These are phyloP conservation scores for Rhyzopertha dominica DNA, from an alignment of 1,140 invertebrate genomes.

Conservation along the genomic window DNA sequence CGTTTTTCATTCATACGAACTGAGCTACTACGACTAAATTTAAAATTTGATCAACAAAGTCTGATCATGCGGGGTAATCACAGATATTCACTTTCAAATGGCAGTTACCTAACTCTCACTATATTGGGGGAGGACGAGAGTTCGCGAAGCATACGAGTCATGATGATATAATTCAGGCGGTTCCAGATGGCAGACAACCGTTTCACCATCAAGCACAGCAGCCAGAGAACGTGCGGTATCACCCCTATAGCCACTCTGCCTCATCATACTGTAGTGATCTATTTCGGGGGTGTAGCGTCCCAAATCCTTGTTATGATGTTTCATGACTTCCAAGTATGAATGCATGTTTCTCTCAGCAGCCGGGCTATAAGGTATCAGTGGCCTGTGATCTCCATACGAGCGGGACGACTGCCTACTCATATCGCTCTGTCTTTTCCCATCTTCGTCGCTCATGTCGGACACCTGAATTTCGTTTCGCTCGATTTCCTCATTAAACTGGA, in stretches of 20 bases:
- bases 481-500: slow-evolving; percentile 77
- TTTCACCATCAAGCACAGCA: slow-evolving; percentile 75
- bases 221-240: slow-evolving; percentile 62
- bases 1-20: slow-evolving; percentile 39
- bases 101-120: slow-evolving; percentile 46
- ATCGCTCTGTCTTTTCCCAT: slow-evolving; percentile 71
- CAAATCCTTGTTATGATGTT: slow-evolving; percentile 45
- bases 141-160: slow-evolving; percentile 40
- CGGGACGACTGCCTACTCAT: slow-evolving; percentile 70
- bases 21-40: slow-evolving; percentile 40
- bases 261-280: slow-evolving; percentile 47
- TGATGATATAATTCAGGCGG: slow-evolving; percentile 49
- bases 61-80: slow-evolving; percentile 46
- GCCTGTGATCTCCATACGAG: slow-evolving; percentile 75
- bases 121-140: slow-evolving; percentile 42
- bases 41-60: slow-evolving; percentile 40
- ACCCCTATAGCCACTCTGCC: slow-evolving; percentile 48
- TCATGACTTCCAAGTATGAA: slow-evolving; percentile 29
- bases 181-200: slow-evolving; percentile 75
- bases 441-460: slow-evolving; percentile 72
- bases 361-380: slow-evolving; percentile 51
- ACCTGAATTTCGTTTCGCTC: slow-evolving; percentile 63
- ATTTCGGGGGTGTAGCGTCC: slow-evolving; percentile 57
- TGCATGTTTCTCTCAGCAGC: slow-evolving; percentile 38
- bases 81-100: slow-evolving; percentile 46